phyloP scores from a whole-genome alignment of 2,113 vertebrate genomes.

The Hyperopisus bebe region DNA sequence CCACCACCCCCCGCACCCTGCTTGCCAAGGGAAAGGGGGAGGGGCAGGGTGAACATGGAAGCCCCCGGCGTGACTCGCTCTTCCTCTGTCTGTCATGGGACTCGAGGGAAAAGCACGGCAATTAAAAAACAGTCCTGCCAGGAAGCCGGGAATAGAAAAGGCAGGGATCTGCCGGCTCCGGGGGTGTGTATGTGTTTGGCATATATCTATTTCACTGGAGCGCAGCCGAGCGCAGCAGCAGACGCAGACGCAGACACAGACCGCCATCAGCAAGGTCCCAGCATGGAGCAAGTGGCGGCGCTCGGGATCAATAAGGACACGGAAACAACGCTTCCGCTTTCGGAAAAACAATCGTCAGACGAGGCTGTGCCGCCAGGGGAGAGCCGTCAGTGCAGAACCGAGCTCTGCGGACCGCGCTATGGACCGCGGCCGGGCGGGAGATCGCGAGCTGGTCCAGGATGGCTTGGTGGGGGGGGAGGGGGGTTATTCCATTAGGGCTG shows the following conservation, averaged over 20 bases:
- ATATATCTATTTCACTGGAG: constrained; percentile 23
- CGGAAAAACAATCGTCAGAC: neutral
- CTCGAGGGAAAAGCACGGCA: neutral
- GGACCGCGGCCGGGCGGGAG: neutral
- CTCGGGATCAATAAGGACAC: constrained; percentile 20
- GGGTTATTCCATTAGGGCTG: neutral
- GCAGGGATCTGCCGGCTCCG: neutral
- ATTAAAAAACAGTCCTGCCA: neutral
- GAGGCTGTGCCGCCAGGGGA: neutral
- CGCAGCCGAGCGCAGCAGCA: constrained; percentile 28
- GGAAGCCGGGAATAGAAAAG: neutral
- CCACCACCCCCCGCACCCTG: neutral
- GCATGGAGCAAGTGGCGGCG: neutral
- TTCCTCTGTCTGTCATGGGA: constrained; percentile 12
- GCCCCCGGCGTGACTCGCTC: neutral
- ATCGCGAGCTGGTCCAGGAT: neutral
- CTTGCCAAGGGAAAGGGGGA: neutral
- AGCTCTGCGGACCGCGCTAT: neutral
- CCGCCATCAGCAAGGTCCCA: neutral
- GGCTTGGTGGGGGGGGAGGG: neutral
- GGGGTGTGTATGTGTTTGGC: constrained; percentile 24
- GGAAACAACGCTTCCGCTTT: neutral
- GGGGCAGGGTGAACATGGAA: neutral
- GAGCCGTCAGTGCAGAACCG: neutral
- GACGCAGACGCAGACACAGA: constrained; percentile 3